These are phyloP conservation scores for Forbesichthys papilliferus DNA, from an alignment of 2,113 vertebrate genomes.

Conservation along the genomic window DNA sequence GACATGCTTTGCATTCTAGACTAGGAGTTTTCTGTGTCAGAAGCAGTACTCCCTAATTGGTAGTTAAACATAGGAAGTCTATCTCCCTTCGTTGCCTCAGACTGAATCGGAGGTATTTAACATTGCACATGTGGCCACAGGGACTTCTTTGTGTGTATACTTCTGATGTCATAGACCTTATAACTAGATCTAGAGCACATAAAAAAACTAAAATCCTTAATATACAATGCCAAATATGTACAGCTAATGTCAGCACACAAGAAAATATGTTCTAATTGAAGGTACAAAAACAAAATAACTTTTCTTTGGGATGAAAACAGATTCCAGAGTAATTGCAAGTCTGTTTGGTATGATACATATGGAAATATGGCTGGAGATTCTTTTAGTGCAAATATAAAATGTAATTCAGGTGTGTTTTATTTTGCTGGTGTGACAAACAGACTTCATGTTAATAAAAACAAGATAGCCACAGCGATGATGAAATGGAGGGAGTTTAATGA, in stretches of 20 bases:
- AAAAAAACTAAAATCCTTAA: constrained; percentile 8
- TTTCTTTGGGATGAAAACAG: constrained; percentile 2
- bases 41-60: constrained; percentile 32
- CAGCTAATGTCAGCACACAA: background rate
- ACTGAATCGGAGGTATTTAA: constrained; percentile 18
- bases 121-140: constrained; percentile 21
- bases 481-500: too few relatives aligned
- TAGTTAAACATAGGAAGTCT: constrained; percentile 41
- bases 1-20: too few relatives aligned
- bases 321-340: background rate
- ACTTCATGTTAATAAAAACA: too few relatives aligned
- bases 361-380: background rate
- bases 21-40: constrained; percentile 16
- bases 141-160: constrained; percentile 26
- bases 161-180: constrained; percentile 12
- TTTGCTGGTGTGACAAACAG: too few relatives aligned
- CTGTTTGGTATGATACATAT: background rate
- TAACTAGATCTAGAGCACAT: constrained; percentile 3
- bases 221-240: constrained; percentile 13
- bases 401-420: too few relatives aligned
- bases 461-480: too few relatives aligned
- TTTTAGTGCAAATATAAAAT: background rate
- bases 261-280: background rate
- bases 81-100: constrained; percentile 20
- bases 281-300: constrained; percentile 10